These are phyloP conservation scores for Acanthosepion lycidas DNA, from an alignment of 2,888 invertebrate genomes.

Conservation along the genomic window DNA sequence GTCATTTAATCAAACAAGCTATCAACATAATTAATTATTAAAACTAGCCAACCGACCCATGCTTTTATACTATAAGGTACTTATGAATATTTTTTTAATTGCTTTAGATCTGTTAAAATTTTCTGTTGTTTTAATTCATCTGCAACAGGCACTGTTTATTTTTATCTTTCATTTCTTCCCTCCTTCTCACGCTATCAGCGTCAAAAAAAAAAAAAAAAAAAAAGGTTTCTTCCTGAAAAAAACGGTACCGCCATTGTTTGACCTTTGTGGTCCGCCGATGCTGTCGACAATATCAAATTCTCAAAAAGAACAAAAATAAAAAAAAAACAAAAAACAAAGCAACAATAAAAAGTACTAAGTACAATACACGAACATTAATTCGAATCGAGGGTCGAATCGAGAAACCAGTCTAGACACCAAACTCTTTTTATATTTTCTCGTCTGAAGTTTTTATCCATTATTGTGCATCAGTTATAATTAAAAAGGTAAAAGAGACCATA, in stretches of 20 bases:
- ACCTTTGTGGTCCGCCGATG: neutral
- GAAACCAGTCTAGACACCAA: neutral
- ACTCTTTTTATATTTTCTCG: neutral
- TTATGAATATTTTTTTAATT: too few relatives aligned
- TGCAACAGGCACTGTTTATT: neutral
- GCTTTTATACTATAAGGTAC: too few relatives aligned
- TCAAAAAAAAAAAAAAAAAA: neutral
- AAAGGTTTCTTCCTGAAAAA: neutral
- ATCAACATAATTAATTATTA: too few relatives aligned
- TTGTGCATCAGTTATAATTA: neutral
- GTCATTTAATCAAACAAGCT: too few relatives aligned
- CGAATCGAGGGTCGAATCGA: neutral
- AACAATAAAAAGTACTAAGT: too few relatives aligned
- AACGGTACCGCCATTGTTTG: neutral
- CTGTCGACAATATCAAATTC: too few relatives aligned
- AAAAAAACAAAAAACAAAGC: too few relatives aligned
- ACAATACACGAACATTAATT: neutral
- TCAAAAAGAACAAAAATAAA: neutral
- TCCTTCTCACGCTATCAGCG: conserved; percentile 18
- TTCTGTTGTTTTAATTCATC: neutral
- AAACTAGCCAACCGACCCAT: too few relatives aligned
- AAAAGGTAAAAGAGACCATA: too few relatives aligned
- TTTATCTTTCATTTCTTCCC: neutral
- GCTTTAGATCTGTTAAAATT: neutral
- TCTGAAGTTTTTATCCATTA: neutral